These are phyloP conservation scores for Corydoras sp. DNA, from an alignment of 2,113 vertebrate genomes.

Conservation along the genomic window DNA sequence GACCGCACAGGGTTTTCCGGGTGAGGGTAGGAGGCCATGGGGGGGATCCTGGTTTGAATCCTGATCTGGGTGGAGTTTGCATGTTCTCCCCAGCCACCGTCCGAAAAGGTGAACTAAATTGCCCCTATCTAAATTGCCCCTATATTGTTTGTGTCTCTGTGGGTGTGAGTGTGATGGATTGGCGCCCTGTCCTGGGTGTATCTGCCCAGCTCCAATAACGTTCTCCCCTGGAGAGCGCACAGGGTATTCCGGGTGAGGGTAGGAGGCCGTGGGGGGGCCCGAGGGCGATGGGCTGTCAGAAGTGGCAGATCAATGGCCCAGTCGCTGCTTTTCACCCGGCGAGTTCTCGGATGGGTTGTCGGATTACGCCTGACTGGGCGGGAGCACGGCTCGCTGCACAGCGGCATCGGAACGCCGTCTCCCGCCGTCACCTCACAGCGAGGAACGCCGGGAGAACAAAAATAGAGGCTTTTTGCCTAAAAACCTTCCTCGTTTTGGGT, in stretches of 20 bases:
- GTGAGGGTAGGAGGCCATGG: too few relatives aligned
- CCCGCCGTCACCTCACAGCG: conserved; percentile 2
- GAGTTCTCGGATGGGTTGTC: conserved; percentile 11
- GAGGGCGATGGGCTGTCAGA: neutral
- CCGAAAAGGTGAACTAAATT: too few relatives aligned
- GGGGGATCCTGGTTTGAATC: too few relatives aligned
- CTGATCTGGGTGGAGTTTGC: too few relatives aligned
- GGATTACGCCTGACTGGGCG: conserved; percentile 1
- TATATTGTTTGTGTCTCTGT: too few relatives aligned
- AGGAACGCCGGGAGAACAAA: neutral
- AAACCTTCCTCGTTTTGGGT: too few relatives aligned
- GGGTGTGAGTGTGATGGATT: too few relatives aligned
- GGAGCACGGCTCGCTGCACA: conserved; percentile 9
- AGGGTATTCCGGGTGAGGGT: neutral
- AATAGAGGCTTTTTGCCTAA: neutral
- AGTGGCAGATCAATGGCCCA: conserved; percentile 16
- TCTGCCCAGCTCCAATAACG: neutral
- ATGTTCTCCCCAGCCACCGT: too few relatives aligned
- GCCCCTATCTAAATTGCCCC: too few relatives aligned
- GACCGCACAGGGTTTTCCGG: too few relatives aligned
- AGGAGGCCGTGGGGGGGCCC: neutral
- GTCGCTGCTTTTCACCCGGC: conserved; percentile 7
- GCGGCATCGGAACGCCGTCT: neutral
- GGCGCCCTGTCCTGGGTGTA: neutral
- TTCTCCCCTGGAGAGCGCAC: neutral